phyloP scores from a whole-genome alignment of 2,113 vertebrate genomes.

The Eurypyga helias region DNA sequence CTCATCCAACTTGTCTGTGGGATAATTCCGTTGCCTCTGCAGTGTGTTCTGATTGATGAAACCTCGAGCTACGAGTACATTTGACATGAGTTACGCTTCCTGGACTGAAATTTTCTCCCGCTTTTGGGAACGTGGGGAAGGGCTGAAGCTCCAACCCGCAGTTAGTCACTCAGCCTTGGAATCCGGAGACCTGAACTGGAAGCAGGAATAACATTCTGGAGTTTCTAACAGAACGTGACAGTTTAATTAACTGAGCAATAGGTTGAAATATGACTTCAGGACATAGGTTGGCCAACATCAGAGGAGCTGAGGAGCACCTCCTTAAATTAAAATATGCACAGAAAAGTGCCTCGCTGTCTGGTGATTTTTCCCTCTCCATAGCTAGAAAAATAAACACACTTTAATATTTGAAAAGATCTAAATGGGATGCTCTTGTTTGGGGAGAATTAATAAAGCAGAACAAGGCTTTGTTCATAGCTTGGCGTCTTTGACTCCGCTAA shows the following conservation, averaged over 20 bases:
- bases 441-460: conserved; percentile 4
- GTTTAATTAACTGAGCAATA: conserved; percentile 32
- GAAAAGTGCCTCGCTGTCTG: not conserved
- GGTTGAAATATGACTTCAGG: conserved; percentile 16
- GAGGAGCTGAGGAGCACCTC: not conserved
- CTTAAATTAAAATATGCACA: not conserved
- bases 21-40: not conserved
- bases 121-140: not conserved
- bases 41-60: not conserved
- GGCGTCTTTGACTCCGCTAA: not conserved
- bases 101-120: not conserved
- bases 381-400: not conserved
- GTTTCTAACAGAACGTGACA: not conserved
- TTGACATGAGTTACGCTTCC: not conserved
- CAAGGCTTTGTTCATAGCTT: not conserved
- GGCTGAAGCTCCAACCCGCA: not conserved
- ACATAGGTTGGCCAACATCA: not conserved
- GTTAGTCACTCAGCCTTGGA: not conserved
- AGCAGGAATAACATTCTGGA: not conserved
- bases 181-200: not conserved
- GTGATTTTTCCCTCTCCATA: not conserved
- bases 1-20: not conserved
- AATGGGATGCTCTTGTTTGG: not conserved
- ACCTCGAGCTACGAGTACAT: not conserved
- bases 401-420: not conserved